Evolutionary conservation across 1,140 invertebrate genomes (phyloP), one percentile per base, ranked within the genome.

Genomic region (Camponotus pennsylvanicus): DNA sequence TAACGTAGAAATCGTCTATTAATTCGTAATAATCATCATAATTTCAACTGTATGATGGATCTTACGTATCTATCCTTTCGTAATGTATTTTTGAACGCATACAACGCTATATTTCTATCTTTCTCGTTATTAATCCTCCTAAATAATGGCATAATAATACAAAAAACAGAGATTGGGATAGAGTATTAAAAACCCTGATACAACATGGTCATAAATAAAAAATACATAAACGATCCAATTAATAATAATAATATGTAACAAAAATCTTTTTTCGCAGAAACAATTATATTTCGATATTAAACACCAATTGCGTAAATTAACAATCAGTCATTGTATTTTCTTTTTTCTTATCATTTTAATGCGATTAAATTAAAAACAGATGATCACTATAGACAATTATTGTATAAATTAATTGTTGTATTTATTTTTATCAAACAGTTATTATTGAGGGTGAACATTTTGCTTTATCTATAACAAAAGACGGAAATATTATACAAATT

Each of bases 191-290:
- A 79, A 80, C 52, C 66, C 45, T 59, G 57, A 77, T 80, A 79
- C 59, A 78, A 85, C 73, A 79, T 79, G n/a, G 42, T 80, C 61
- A 86, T 79, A 80, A 86, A 86, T 79, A 69, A 67, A 52, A 52
- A 80, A 80, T 80, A 86, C 84, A 86, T 66, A 59, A 63, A 83
- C 69, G 57, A 75, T 83, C 79, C 55, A 61, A 83, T 83, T 49
- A 70, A 71, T 80, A 70, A 73, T 84, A 84, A 85, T 78, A 85
- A 79, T 80, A 66, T 45, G 66, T 85, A 85, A 77, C 83, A 83
- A 83, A 82, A 42, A 59, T 34, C 59, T 82, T 73, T 73, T 73
- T 63, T 5, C 55, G 21, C 37, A 83, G 69, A 83, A 83, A 75
- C 79, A 34, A 73, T 83, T 83, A n/a, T 73, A 83, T 83, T 83